A percentile compares a stretch with the other conserved stretches of the same genome.
Evolutionary conservation across 2,113 vertebrate genomes (phyloP).

Genomic region (Oreocharis arfaki): DNA sequence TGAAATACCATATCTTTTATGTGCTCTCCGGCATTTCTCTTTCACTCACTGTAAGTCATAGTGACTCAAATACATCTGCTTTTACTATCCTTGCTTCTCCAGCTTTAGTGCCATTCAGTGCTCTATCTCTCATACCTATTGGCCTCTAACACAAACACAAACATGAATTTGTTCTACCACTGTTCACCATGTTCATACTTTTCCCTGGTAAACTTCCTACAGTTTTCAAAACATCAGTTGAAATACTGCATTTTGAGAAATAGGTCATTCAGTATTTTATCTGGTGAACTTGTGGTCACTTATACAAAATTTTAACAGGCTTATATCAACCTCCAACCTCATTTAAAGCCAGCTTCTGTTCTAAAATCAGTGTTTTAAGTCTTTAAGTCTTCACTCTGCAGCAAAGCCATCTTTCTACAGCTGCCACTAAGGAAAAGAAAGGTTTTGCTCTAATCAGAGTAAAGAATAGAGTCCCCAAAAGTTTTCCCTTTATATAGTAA

Average conservation of each 20-base stretch:
- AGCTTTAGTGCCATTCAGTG: not conserved
- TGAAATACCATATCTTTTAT: not conserved
- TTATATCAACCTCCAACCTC: not conserved
- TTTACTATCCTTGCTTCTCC: not conserved
- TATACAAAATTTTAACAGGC: not conserved
- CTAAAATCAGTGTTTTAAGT: not conserved
- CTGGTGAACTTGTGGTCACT: not conserved
- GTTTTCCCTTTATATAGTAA: not conserved
- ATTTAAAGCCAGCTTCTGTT: not conserved
- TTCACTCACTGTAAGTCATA: not conserved
- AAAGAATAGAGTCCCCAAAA: not conserved
- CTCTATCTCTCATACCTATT: not conserved
- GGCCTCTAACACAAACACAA: not conserved
- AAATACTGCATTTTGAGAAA: not conserved
- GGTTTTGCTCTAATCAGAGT: not conserved
- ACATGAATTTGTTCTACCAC: rapidly evolving
- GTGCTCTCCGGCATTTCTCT: not conserved
- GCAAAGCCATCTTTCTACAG: not conserved
- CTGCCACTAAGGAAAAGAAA: not conserved
- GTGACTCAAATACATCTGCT: not conserved
- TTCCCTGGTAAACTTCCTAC: not conserved
- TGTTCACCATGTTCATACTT: not conserved
- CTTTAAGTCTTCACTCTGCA: not conserved
- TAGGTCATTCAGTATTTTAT: not conserved
- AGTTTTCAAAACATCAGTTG: not conserved